phyloP scores from a whole-genome alignment of 2,888 invertebrate species.

The Leptura quadrifasciata region DNA sequence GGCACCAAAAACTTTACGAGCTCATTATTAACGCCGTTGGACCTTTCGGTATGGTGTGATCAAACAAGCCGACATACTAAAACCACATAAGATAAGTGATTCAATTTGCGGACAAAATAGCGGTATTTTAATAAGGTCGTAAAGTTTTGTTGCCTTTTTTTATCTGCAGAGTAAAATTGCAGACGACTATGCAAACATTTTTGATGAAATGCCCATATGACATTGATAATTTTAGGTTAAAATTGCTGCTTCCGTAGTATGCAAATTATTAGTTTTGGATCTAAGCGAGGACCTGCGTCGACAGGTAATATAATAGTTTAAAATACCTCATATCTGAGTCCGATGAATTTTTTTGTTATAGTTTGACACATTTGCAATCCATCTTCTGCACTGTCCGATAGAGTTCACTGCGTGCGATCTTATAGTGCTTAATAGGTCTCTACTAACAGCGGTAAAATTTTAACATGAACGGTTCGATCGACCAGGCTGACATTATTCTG shows the following conservation, averaged over 20 bases:
- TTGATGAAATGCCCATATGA: too few species aligned
- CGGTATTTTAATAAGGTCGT: too few species aligned
- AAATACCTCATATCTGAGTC: neutral
- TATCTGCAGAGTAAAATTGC: too few species aligned
- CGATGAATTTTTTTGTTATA: slow-evolving; percentile 24
- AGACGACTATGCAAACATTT: too few species aligned
- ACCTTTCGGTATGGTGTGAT: too few species aligned
- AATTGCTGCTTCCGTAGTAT: neutral
- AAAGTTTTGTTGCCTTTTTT: too few species aligned
- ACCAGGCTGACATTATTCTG: neutral
- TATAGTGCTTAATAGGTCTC: slow-evolving; percentile 22
- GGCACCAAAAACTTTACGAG: too few species aligned
- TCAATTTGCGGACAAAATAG: too few species aligned
- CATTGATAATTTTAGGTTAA: slow-evolving; percentile 27
- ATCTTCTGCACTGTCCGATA: slow-evolving; percentile 37
- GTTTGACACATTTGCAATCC: slow-evolving; percentile 18
- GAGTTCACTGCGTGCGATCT: slow-evolving; percentile 37
- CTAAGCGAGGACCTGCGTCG: neutral
- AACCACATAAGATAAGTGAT: too few species aligned
- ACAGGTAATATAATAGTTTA: slow-evolving; percentile 8
- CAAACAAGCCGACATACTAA: too few species aligned
- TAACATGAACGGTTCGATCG: neutral
- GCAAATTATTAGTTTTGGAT: slow-evolving; percentile 14
- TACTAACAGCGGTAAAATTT: slow-evolving; percentile 34
- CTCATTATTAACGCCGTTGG: too few species aligned